These are phyloP conservation scores for Pteria penguin DNA, from an alignment of 2,888 invertebrate species.

Conservation along the genomic window DNA sequence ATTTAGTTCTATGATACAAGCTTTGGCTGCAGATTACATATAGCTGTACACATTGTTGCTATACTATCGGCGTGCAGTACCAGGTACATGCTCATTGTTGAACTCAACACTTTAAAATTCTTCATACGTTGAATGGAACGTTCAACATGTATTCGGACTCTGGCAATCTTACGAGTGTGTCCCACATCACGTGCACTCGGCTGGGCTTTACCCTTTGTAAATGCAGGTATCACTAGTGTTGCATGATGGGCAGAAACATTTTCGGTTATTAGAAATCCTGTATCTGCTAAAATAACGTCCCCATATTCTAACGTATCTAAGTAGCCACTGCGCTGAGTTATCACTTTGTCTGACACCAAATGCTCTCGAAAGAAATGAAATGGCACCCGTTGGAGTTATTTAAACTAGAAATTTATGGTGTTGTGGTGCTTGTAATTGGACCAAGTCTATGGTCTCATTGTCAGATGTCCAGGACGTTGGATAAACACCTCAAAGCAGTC, in stretches of 20 bases:
- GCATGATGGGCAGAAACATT: not conserved
- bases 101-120: too few species aligned
- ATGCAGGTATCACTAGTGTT: not conserved
- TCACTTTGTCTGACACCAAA: not conserved
- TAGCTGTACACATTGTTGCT: too few species aligned
- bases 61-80: too few species aligned
- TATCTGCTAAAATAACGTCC: not conserved
- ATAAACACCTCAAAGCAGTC: not conserved
- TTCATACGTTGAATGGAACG: too few species aligned
- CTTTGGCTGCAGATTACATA: too few species aligned
- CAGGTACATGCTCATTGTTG: too few species aligned
- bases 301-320: not conserved
- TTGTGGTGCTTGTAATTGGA: not conserved
- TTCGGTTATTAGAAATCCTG: not conserved
- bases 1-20: too few species aligned
- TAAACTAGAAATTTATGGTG: not conserved
- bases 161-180: too few species aligned
- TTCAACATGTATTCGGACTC: too few species aligned
- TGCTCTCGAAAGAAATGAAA: not conserved
- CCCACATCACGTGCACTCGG: not conserved
- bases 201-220: not conserved
- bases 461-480: not conserved
- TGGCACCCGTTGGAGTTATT: not conserved
- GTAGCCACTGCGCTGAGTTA: not conserved
- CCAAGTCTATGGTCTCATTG: not conserved